Evolutionary conservation across 37 sponge, comb jelly and placozoan species (phyloP), one percentile per base, ranked within the genome.

Genomic region (Crambe crambe): DNA sequence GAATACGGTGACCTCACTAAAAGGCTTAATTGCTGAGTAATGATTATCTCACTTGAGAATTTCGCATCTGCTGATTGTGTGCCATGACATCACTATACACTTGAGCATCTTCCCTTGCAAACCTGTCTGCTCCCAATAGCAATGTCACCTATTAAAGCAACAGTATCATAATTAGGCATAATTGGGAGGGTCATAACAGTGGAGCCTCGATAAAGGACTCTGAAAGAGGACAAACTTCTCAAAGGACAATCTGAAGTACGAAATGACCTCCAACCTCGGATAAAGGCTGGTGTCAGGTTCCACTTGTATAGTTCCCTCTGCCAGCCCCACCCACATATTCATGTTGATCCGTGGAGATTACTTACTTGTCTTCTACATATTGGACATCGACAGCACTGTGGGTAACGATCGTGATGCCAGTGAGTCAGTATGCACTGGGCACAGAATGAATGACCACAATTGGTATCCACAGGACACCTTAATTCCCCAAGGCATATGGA

Each of bases 391-490:
- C 74, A 73, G n/a, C 56, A 32, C 3, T 73, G 23, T 23, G 74
- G 74, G 35, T 51, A 54, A 12, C 56, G n/a, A 3, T 73, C 58
- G 27, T 54, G 74, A 22, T 56, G 56, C 74, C 74, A 73, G 15
- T 68, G 69, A 20, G 37, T 15, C 34, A 73, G 58, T 12, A 73
- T 73, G 15, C 74, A 73, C 31, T 43, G 56, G 25, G 74, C 74
- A 73, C 74, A 73, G 74, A 73, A 73, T 1, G 56, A 51, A 32
- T 73, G 74, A 42, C 74, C 74, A 73, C 74, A 73, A 27, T 73
- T 73, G 9, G 74, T 73, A 34, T 36, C 31, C 30, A 73, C 74
- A 73, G 74, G 74, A 29, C 57, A 73, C 27, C 10, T 54, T 6
- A 54, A 56, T 18, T 43, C 58, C 31, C 35, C 74, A 20, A 73